phyloP scores from a whole-genome alignment of 2,113 vertebrate genomes.

The Ptilonorhynchus violaceus region DNA sequence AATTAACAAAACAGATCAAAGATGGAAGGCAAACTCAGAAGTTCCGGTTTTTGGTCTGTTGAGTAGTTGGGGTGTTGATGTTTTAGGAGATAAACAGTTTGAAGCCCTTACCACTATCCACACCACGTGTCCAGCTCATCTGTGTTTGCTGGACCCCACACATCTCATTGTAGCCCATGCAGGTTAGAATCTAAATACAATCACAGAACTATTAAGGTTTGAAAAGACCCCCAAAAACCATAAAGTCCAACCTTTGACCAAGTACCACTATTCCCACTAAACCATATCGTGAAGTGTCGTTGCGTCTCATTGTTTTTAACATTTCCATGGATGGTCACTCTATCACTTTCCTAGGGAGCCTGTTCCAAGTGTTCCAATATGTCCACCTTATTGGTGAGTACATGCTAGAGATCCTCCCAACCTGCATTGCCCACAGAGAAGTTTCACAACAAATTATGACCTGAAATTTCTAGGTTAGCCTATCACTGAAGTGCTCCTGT shows the following conservation, averaged over 20 bases:
- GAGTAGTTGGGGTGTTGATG: background rate
- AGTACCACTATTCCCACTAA: background rate
- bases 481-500: background rate
- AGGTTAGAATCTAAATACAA: background rate
- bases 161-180: background rate
- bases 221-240: background rate
- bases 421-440: background rate
- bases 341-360: too few relatives aligned
- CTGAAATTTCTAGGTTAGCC: background rate
- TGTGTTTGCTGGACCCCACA: background rate
- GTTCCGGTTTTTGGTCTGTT: background rate
- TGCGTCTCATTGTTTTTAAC: background rate
- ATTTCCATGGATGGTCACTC: background rate
- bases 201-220: background rate
- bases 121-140: background rate
- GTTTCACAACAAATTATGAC: background rate
- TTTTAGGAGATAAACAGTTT: background rate
- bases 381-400: accelerated
- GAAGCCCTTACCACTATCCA: background rate
- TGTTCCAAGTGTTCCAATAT: background rate
- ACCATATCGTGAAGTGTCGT: background rate
- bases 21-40: background rate
- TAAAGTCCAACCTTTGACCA: background rate
- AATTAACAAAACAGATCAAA: background rate
- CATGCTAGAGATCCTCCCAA: background rate